These are phyloP conservation scores for Scaptomyza polygonia DNA, from an alignment of 2,888 invertebrate species.

Conservation along the genomic window DNA sequence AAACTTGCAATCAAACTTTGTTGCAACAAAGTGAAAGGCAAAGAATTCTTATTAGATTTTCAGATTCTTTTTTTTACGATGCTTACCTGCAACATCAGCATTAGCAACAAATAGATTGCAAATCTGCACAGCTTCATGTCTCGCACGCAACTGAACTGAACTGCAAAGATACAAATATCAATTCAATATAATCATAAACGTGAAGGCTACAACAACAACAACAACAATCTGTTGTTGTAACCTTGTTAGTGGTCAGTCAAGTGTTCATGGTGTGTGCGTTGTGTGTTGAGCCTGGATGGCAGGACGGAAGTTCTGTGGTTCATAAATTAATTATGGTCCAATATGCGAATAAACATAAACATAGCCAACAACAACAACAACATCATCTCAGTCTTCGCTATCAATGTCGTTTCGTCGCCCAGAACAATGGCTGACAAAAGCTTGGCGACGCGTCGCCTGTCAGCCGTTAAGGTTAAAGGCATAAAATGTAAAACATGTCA, in stretches of 20 bases:
- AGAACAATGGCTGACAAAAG: slow-evolving; percentile 57
- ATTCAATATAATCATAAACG: slow-evolving; percentile 46
- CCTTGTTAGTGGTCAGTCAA: slow-evolving; percentile 74
- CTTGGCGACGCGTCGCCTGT: slow-evolving; percentile 42
- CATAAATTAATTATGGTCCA: slow-evolving; percentile 77
- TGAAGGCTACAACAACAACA: slow-evolving; percentile 32
- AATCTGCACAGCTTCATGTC: slow-evolving; percentile 60
- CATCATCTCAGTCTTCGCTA: slow-evolving; percentile 18
- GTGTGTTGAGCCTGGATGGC: slow-evolving; percentile 53
- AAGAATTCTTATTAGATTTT: slow-evolving; percentile 14
- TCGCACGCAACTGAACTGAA: slow-evolving; percentile 53
- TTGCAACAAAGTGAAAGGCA: slow-evolving; percentile 67
- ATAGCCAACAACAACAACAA: slow-evolving; percentile 26
- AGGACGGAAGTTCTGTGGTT: slow-evolving; percentile 78
- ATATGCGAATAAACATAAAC: slow-evolving; percentile 53
- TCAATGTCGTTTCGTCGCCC: slow-evolving; percentile 48
- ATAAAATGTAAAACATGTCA: slow-evolving; percentile 64
- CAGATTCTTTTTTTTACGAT: not conserved
- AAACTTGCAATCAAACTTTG: slow-evolving; percentile 36
- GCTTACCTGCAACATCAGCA: slow-evolving; percentile 54
- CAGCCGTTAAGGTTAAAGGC: slow-evolving; percentile 75
- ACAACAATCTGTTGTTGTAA: slow-evolving; percentile 15
- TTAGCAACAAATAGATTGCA: slow-evolving; percentile 16
- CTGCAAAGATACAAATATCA: slow-evolving; percentile 55
- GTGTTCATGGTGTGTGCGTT: slow-evolving; percentile 46